Evolutionary conservation across 2,888 invertebrate genomes (phyloP).

Genomic region (Calameuta pallipes): DNA sequence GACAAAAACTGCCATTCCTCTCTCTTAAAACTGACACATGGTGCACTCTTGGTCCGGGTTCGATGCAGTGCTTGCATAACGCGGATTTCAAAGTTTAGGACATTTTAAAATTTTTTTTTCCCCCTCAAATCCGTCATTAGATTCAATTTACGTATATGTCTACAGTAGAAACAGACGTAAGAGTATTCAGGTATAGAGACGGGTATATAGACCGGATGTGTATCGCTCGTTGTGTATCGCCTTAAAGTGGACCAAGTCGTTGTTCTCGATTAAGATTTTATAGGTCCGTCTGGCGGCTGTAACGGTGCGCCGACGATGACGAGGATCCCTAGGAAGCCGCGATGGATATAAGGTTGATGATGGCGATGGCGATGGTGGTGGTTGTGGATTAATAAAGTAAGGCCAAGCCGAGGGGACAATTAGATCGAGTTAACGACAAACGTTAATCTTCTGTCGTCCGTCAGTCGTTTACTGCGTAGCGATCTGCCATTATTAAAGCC

Average conservation of each 20-base stretch:
- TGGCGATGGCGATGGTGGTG: slow-evolving; percentile 40
- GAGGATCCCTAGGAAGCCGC: neutral
- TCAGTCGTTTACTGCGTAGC: slow-evolving; percentile 64
- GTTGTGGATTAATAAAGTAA: slow-evolving; percentile 61
- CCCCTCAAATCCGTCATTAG: slow-evolving; percentile 30
- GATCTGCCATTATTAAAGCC: slow-evolving; percentile 63
- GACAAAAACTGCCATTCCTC: slow-evolving; percentile 46
- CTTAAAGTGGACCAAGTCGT: neutral
- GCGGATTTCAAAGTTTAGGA: slow-evolving; percentile 26
- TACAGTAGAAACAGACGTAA: neutral
- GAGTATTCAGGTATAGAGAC: neutral
- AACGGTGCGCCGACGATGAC: neutral
- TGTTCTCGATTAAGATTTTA: slow-evolving; percentile 6
- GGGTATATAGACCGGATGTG: neutral
- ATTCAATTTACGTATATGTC: neutral
- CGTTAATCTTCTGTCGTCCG: slow-evolving; percentile 65
- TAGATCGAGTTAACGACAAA: slow-evolving; percentile 66
- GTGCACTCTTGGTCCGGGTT: slow-evolving; percentile 31
- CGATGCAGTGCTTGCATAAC: slow-evolving; percentile 12
- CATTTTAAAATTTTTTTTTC: slow-evolving; percentile 11
- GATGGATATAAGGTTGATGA: slow-evolving; percentile 3
- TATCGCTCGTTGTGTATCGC: neutral
- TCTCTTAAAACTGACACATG: slow-evolving; percentile 48
- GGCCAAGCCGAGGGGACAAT: slow-evolving; percentile 59
- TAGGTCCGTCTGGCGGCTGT: slow-evolving; percentile 2